Percentiles rank a stretch among this genome's conserved stretches.
Conservation (phyloP, 2,113 vertebrate species). For the Cricetomys ansorgei region DNA sequence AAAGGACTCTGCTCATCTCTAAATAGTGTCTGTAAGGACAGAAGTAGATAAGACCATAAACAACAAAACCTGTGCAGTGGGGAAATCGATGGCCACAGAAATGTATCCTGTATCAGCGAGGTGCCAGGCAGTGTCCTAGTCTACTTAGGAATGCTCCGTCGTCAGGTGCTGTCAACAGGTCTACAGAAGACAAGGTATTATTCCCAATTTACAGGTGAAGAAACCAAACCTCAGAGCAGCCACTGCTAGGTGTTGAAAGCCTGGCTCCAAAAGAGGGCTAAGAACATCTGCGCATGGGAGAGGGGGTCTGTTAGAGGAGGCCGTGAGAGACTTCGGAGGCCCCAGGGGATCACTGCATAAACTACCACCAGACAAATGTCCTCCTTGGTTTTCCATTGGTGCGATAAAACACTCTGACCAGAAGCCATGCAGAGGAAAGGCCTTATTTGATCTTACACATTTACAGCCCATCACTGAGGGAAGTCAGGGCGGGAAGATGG, state of each 20-base stretch:
- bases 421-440: neutral
- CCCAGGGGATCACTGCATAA: neutral
- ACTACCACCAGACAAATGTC: neutral
- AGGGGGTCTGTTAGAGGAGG: neutral
- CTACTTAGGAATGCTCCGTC: neutral
- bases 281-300: neutral
- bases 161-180: neutral
- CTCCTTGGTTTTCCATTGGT: neutral
- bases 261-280: neutral
- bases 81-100: neutral
- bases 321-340: neutral
- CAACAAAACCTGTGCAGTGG: neutral
- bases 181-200: neutral
- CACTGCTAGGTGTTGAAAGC: neutral
- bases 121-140: neutral
- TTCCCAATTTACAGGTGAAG: neutral
- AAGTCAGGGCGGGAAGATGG: neutral
- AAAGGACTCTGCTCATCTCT: neutral
- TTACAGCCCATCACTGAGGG: too few species aligned
- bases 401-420: neutral
- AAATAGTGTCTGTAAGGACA: neutral
- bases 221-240: neutral
- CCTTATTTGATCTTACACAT: neutral
- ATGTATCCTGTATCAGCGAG: neutral
- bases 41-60: neutral